Percentiles rank a stretch among this genome's conserved stretches.
Conservation (phyloP, 2,888 invertebrate species). For the Acleris laterana region DNA sequence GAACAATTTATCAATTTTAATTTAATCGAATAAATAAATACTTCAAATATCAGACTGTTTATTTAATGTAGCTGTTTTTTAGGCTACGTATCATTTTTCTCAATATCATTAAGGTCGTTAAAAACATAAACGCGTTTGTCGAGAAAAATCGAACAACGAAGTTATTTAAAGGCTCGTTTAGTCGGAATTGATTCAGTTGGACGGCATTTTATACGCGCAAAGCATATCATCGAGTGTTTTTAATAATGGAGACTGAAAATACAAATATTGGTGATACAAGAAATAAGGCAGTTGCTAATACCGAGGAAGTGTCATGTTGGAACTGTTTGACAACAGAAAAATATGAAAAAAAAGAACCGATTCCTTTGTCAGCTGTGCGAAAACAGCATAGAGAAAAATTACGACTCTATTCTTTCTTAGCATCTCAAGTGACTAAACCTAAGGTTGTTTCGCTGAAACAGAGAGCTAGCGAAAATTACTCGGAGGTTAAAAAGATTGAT, state of each 20-base stretch:
- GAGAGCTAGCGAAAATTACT: slow-evolving; percentile 67
- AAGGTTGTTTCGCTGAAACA: slow-evolving; percentile 69
- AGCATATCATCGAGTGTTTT: slow-evolving; percentile 13
- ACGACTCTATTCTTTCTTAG: slow-evolving; percentile 68
- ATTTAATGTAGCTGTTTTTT: slow-evolving; percentile 17
- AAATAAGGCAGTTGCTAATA: slow-evolving; percentile 38
- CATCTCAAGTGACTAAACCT: slow-evolving; percentile 66
- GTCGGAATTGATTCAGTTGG: slow-evolving; percentile 25
- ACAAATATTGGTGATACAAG: slow-evolving; percentile 41
- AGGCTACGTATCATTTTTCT: slow-evolving; percentile 30
- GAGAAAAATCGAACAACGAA: slow-evolving; percentile 42
- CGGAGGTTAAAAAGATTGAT: slow-evolving; percentile 64
- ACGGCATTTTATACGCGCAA: slow-evolving; percentile 4
- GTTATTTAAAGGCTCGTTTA: slow-evolving; percentile 58
- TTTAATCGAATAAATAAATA: slow-evolving; percentile 55
- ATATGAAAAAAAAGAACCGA: slow-evolving; percentile 50
- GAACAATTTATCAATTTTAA: too few species aligned
- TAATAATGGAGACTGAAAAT: slow-evolving; percentile 23
- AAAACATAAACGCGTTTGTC: slow-evolving; percentile 56
- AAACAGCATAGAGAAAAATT: slow-evolving; percentile 62
- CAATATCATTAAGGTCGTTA: slow-evolving; percentile 55
- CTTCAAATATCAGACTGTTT: slow-evolving; percentile 12
- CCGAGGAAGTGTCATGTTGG: slow-evolving; percentile 66
- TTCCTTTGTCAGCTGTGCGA: slow-evolving; percentile 62
- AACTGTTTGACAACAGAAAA: slow-evolving; percentile 65